phyloP scores from a whole-genome alignment of 2,888 invertebrate species.

The Drosophila suboccidentalis region DNA sequence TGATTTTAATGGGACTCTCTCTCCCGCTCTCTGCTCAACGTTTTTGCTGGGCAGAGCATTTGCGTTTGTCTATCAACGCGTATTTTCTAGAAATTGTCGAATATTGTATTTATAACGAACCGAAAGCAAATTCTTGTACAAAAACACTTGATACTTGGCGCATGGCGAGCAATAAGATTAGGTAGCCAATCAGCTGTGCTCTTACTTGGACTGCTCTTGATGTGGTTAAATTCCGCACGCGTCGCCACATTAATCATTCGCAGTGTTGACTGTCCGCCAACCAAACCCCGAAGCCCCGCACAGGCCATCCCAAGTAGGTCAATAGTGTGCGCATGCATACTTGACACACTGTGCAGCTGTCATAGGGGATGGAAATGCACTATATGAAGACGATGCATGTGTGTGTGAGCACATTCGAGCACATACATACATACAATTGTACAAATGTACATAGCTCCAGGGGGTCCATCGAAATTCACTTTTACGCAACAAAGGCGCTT shows the following conservation, averaged over 20 bases:
- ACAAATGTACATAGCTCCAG: constrained; percentile 26
- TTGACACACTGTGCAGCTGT: constrained; percentile 61
- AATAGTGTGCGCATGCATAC: constrained; percentile 50
- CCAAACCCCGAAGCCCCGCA: background rate
- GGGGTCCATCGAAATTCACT: constrained; percentile 22
- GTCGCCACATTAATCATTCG: constrained; percentile 65
- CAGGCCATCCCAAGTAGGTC: constrained; percentile 54
- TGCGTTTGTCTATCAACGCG: constrained; percentile 53
- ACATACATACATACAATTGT: background rate
- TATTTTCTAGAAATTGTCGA: constrained; percentile 73
- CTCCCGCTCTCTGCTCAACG: constrained; percentile 1
- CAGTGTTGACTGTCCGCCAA: constrained; percentile 19
- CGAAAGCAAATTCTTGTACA: constrained; percentile 48
- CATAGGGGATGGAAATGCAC: constrained; percentile 43
- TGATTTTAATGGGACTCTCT: constrained; percentile 12
- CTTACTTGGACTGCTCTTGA: constrained; percentile 6
- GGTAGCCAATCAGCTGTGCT: constrained; percentile 47
- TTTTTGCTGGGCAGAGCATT: constrained; percentile 45
- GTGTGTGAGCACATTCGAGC: background rate
- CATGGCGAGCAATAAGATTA: constrained; percentile 59
- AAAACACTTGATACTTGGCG: constrained; percentile 50
- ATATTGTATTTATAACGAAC: constrained; percentile 52
- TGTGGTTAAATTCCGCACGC: constrained; percentile 52
- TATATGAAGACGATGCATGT: constrained; percentile 1
- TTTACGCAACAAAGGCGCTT: constrained; percentile 30